Base-by-base conservation (phyloP, 2,888 invertebrate genomes). In the Caenorhabditis virilis region DNA sequence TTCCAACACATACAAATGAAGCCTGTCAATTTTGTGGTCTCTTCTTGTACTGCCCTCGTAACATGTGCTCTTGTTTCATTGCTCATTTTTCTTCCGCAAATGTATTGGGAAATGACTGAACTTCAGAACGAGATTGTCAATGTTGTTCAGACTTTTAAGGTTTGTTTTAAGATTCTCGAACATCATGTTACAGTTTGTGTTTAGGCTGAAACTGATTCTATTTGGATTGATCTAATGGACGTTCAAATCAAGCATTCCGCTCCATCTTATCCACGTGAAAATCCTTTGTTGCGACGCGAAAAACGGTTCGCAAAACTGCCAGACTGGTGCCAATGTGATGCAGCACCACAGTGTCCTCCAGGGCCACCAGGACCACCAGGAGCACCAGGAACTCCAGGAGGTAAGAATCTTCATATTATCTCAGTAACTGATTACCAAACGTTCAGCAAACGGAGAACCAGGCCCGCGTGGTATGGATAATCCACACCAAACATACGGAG, bases 331-430 rank as follows among this genome's bases (percentile, higher is more conserved):
- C 73, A 73, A 41, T 73, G 73, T 39, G 68, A 73, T 49, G 47
- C 66, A 0, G 68, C 66, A 23, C 73, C 73, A 26, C 73, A 73
- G 48, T 73, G 73, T 27, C 73, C 73, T 13, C 68, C 70, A 26
- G 73, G 73, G 27, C 67, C 72, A 9, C 72, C 72, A 23, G 72
- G 72, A 25, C 72, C 72, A 11, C 72, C 67, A 47, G 72, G 72
- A 65, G 46, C 65, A 13, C 61, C 73, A 35, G 73, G 73, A 66
- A 58, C 65, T 15, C 65, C 68, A 5, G 73, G 73, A 70, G 51
- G 72, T 72, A 20, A 42, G 6, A 1, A 11, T 20, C 13, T 22
- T 23, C 22, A 7, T 22, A 26, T 15, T 22, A 38, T 18, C 2
- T 5, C 13, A n/a, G 16, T 23, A 52, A 30, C 35, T n/a, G 11